Conservation (phyloP, 2,113 vertebrate genomes). For the Melanostigma gelatinosum region DNA sequence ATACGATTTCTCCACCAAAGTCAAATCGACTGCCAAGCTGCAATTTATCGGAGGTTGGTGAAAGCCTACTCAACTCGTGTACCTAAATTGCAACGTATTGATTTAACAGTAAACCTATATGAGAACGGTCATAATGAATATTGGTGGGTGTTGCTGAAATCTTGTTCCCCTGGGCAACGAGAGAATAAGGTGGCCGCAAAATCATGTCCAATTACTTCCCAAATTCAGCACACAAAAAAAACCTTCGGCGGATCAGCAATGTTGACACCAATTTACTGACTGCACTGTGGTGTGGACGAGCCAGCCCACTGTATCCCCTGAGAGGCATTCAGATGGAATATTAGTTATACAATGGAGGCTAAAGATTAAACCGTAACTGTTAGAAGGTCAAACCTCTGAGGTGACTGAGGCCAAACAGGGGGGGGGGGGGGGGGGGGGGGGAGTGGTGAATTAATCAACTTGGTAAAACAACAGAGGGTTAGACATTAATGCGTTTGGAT, state of each 20-base stretch:
- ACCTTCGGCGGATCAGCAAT: slow-evolving; percentile 42
- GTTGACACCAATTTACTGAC: slow-evolving; percentile 54
- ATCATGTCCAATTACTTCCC: slow-evolving; percentile 64
- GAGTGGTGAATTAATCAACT: slow-evolving; percentile 38
- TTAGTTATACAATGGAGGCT: slow-evolving; percentile 9
- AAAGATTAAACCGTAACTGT: not conserved
- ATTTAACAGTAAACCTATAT: slow-evolving; percentile 68
- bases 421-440: not conserved
- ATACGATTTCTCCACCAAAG: slow-evolving; percentile 43
- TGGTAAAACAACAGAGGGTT: slow-evolving; percentile 25
- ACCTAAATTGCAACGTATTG: slow-evolving; percentile 70
- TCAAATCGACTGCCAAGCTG: slow-evolving; percentile 44
- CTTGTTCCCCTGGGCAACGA: slow-evolving; percentile 55
- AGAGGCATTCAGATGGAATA: slow-evolving; percentile 32
- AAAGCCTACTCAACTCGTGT: slow-evolving; percentile 55
- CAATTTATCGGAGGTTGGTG: slow-evolving; percentile 53
- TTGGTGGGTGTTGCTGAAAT: slow-evolving; percentile 63
- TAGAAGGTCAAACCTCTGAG: slow-evolving; percentile 24
- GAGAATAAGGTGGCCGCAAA: slow-evolving; percentile 50
- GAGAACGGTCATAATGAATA: slow-evolving; percentile 68
- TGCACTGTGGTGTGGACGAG: not conserved
- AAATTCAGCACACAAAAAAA: slow-evolving; percentile 43
- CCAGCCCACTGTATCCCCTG: slow-evolving; percentile 21
- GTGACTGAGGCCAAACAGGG: not conserved
- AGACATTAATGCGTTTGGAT: slow-evolving; percentile 15